Base-by-base conservation (phyloP, 2,888 invertebrate genomes). In the Drosophila koepferae region DNA sequence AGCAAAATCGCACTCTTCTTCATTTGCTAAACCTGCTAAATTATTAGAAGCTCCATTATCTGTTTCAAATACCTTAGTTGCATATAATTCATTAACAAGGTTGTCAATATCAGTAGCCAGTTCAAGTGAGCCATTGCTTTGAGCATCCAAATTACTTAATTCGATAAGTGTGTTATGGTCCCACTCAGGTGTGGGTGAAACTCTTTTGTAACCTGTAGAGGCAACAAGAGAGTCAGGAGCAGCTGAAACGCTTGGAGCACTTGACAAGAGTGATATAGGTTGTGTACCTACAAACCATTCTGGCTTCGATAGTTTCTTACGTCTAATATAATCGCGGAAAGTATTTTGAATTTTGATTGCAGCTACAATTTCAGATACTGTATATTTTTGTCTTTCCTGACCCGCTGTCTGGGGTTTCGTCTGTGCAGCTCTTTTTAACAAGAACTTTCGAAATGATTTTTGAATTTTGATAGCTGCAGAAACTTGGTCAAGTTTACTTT, bases 121-220 rank as follows among this genome's bases (percentile, higher is more conserved):
- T 77, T 74, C 68, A 73, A 80, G 71, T 77, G 73, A 84, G 80
- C 85, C 85, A 88, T 80, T 81, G 72, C 72, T 70, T 74, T 79
- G 80, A 82, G 74, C 77, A 86, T 74, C 81, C 54, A 46, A 55
- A 65, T 64, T 56, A 34, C 9, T 3, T 12, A 61, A 20, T 72
- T 67, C 63, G 60, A 58, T 58, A 63, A 60, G 59, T 64, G 54
- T 61, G 48, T 66, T 53, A 43, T 44, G 61, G 46, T 62, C 55
- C 31, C 48, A 9, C 44, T 72, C 73, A 53, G 51, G 31, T 59
- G 62, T 63, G 63, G 48, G 43, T 72, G 63, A 43, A 60, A 9
- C 51, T 53, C 38, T 44, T 38, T 71, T 53, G 41, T 20, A 16
- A 65, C 18, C 56, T 51, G 43, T 61, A 23, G 10, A 54, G 28